Percentiles rank a stretch among this genome's conserved stretches.
Conservation (phyloP, 2,888 invertebrate genomes). For the Brachyopa scutellaris region DNA sequence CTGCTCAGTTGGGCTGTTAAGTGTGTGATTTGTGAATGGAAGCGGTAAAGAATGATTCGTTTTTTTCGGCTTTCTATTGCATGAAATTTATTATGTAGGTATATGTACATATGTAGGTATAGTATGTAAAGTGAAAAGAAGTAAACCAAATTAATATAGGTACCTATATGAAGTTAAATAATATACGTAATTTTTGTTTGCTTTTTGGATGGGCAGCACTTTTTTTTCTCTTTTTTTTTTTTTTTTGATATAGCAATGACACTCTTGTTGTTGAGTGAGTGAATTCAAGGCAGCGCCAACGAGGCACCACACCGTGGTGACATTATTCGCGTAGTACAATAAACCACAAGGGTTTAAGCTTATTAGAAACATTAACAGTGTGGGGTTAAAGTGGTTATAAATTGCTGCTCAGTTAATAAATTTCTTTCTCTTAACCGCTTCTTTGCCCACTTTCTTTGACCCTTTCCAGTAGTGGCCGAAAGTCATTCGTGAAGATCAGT, state of each 20-base stretch:
- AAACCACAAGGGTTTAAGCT: too few relatives aligned
- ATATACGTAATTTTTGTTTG: conserved; percentile 39
- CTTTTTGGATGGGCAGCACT: background rate
- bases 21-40: conserved; percentile 47
- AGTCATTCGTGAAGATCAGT: background rate
- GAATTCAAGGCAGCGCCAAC: background rate
- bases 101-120: conserved; percentile 11
- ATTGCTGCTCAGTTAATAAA: background rate
- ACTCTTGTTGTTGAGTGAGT: conserved; percentile 4
- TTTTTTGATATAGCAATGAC: conserved; percentile 42
- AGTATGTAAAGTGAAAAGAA: too few relatives aligned
- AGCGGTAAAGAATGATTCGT: conserved; percentile 22
- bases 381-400: background rate
- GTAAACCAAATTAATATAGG: too few relatives aligned
- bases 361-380: background rate
- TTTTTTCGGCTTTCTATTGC: conserved; percentile 22
- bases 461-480: too few relatives aligned
- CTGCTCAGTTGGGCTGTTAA: conserved; percentile 24
- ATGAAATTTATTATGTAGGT: too few relatives aligned
- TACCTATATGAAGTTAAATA: too few relatives aligned
- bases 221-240: too few relatives aligned
- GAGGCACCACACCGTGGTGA: background rate
- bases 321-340: background rate
- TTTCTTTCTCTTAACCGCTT: background rate
- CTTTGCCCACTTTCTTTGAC: background rate